These are phyloP conservation scores for Melieria omissa DNA, from an alignment of 2,888 invertebrate species.

Conservation along the genomic window DNA sequence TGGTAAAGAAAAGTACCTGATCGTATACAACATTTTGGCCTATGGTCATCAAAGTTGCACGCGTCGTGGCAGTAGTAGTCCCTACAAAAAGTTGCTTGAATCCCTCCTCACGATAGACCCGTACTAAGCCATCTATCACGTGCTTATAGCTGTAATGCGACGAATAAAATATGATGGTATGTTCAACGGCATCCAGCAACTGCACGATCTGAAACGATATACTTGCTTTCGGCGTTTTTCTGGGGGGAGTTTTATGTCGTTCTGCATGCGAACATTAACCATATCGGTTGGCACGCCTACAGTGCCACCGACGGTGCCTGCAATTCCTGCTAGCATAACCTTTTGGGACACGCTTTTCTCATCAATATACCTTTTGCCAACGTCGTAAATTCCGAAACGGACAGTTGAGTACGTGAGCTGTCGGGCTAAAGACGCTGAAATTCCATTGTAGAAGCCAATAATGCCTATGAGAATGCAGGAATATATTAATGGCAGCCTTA, in stretches of 20 bases:
- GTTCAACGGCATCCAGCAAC: not conserved
- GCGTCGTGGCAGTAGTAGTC: constrained; percentile 86
- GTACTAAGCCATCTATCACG: constrained; percentile 88
- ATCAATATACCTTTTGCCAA: constrained; percentile 74
- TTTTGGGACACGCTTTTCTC: constrained; percentile 68
- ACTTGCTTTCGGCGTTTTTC: constrained; percentile 91
- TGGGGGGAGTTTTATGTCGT: constrained; percentile 91
- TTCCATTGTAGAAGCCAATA: constrained; percentile 92
- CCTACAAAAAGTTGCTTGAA: constrained; percentile 85
- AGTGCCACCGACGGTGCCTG: constrained; percentile 88
- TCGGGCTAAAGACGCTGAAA: constrained; percentile 92
- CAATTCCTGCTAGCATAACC: constrained; percentile 80
- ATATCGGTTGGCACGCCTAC: constrained; percentile 97
- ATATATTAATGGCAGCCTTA: not conserved
- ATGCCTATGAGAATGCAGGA: constrained; percentile 70
- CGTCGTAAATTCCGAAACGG: constrained; percentile 80
- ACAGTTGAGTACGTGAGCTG: constrained; percentile 96
- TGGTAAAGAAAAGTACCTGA: constrained; percentile 71
- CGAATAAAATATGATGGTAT: not conserved
- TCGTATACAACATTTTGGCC: constrained; percentile 98
- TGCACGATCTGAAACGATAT: no score
- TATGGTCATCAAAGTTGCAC: constrained; percentile 95
- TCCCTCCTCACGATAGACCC: constrained; percentile 87
- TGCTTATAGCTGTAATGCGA: constrained; percentile 85
- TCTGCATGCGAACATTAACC: constrained; percentile 99